These are phyloP conservation scores for Melanerpes formicivorus DNA, from an alignment of 2,113 vertebrate genomes.

Conservation along the genomic window DNA sequence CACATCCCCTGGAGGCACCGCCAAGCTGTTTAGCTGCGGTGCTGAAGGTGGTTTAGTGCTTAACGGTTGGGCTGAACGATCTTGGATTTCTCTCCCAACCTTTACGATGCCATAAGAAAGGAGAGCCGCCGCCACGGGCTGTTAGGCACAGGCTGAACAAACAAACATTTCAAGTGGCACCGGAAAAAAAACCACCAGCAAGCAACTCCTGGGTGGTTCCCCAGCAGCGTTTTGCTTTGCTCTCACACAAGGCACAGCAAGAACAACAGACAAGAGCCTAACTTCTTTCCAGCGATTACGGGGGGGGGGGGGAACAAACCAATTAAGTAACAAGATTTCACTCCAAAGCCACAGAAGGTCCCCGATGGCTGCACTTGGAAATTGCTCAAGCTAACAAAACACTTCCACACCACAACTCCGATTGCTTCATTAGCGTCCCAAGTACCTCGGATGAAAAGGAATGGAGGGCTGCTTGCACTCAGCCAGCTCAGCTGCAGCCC, in stretches of 20 bases:
- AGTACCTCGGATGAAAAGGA: accelerated
- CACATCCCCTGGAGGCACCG: too few relatives aligned
- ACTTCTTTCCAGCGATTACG: accelerated
- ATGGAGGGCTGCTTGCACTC: not conserved
- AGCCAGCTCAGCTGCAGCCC: not conserved
- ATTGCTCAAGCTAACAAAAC: not conserved
- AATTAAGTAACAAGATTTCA: not conserved
- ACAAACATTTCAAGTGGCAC: not conserved
- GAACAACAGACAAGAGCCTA: not conserved
- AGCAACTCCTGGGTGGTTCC: accelerated
- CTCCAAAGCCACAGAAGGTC: not conserved
- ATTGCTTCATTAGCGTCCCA: not conserved
- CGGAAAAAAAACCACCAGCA: too few relatives aligned
- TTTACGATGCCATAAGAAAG: too few relatives aligned
- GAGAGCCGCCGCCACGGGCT: not conserved
- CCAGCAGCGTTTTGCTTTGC: not conserved
- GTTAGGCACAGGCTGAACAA: not conserved
- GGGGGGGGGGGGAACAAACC: not conserved
- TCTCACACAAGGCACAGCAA: not conserved
- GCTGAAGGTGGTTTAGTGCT: too few relatives aligned
- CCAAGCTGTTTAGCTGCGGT: too few relatives aligned
- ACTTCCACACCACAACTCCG: not conserved
- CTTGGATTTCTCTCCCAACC: too few relatives aligned
- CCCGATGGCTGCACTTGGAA: not conserved
- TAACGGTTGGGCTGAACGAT: too few relatives aligned